A percentile compares a stretch with the other conserved stretches of the same genome.
phyloP scores from a whole-genome alignment of 2,113 vertebrate species.

The Actinemys pallida region DNA sequence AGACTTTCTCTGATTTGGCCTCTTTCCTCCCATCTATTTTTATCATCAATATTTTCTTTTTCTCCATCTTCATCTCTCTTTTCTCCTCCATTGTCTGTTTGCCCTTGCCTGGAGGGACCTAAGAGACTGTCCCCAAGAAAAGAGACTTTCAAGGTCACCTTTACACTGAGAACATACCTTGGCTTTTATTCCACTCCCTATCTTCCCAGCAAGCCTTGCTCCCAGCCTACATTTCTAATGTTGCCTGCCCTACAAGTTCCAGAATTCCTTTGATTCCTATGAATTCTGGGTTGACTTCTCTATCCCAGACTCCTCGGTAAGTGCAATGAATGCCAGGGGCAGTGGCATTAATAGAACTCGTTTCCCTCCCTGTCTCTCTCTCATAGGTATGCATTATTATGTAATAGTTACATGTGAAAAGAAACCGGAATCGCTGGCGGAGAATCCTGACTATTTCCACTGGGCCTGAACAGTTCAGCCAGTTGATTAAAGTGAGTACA shows the following conservation, averaged over 20 bases:
- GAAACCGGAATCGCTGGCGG: rapidly evolving
- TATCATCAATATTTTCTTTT: background rate
- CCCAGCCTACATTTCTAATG: background rate
- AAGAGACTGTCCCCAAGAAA: background rate
- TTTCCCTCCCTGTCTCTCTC: slow-evolving; percentile 16
- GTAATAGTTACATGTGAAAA: slow-evolving; percentile 22
- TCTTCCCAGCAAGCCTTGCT: background rate
- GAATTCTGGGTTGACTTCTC: background rate
- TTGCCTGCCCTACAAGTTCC: background rate
- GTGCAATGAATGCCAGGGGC: background rate
- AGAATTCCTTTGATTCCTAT: background rate
- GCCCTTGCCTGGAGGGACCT: background rate
- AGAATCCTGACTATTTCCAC: background rate
- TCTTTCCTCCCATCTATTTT: background rate
- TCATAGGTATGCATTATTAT: slow-evolving; percentile 56
- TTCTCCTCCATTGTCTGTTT: background rate
- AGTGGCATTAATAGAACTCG: background rate
- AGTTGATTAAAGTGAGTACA: slow-evolving; percentile 25
- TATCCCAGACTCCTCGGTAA: background rate
- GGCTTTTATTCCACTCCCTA: background rate
- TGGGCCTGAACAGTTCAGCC: slow-evolving; percentile 3
- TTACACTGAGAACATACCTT: background rate
- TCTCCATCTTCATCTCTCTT: background rate
- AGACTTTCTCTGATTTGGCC: too few species aligned
- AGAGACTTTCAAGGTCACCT: background rate